Percentiles rank a stretch among this genome's conserved stretches.
These are phyloP conservation scores for Corydoras maculifer DNA, from an alignment of 2,113 vertebrate genomes.

Conservation along the genomic window DNA sequence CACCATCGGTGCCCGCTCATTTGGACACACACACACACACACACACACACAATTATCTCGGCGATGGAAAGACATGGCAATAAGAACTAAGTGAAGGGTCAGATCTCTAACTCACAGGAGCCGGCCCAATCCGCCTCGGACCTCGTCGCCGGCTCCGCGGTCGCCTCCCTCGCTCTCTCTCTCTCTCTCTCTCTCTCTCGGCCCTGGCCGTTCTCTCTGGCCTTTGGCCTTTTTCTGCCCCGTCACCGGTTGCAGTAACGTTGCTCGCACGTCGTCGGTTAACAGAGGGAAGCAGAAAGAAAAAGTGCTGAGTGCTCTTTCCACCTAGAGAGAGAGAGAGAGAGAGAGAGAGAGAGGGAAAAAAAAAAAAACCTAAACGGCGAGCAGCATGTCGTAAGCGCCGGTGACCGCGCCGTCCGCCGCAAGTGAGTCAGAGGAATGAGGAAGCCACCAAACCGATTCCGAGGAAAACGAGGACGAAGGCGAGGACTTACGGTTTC, in stretches of 20 bases:
- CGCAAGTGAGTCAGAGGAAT: slow-evolving; percentile 38
- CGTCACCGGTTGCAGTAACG: slow-evolving; percentile 27
- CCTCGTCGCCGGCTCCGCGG: too few species aligned
- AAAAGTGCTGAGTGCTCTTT: slow-evolving; percentile 33
- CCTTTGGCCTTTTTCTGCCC: slow-evolving; percentile 22
- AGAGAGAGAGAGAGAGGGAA: too few species aligned
- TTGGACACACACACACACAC: slow-evolving; percentile 7
- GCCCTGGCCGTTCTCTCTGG: slow-evolving; percentile 9
- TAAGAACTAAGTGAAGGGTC: slow-evolving; percentile 26
- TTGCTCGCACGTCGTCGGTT: neutral
- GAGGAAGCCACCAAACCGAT: slow-evolving; percentile 35
- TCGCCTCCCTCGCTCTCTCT: too few species aligned
- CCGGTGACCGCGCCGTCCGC: slow-evolving; percentile 28
- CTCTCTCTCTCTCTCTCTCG: neutral
- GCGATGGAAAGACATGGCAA: slow-evolving; percentile 19
- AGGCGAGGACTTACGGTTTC: neutral
- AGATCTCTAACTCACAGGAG: neutral
- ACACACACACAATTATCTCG: slow-evolving; percentile 33
- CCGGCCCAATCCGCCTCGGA: neutral
- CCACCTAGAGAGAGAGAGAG: too few species aligned
- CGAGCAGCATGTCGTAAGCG: slow-evolving; percentile 35
- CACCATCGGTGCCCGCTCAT: slow-evolving; percentile 57
- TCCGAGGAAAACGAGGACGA: slow-evolving; percentile 19
- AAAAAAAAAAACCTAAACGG: slow-evolving; percentile 5
- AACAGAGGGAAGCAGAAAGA: neutral